Conservation (phyloP, 2,797 vertebrate genomes). For the Hozukius guyotensis region DNA sequence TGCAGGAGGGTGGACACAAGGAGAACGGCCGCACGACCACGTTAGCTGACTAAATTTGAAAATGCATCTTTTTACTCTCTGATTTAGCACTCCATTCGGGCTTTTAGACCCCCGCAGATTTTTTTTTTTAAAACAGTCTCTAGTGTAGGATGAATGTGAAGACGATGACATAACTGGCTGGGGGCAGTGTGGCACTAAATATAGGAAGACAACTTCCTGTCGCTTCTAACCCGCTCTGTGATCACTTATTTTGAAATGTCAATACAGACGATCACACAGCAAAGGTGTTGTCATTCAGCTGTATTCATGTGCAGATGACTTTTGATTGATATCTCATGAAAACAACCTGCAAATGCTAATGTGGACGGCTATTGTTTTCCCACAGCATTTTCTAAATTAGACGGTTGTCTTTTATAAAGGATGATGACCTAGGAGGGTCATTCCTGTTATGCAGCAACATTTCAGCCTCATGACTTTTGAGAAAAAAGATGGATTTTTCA, state of each 20-base stretch:
- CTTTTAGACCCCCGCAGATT: neutral
- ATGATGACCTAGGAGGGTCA: neutral
- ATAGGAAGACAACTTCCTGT: neutral
- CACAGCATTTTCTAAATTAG: neutral
- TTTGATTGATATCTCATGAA: neutral
- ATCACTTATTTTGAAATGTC: neutral
- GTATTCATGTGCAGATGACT: neutral
- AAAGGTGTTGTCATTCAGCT: neutral
- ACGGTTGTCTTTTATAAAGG: neutral
- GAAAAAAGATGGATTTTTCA: too few relatives aligned
- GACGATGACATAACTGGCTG: neutral
- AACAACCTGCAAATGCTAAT: neutral
- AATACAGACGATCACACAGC: neutral
- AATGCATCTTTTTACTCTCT: neutral
- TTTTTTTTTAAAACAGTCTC: neutral
- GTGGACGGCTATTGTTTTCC: neutral
- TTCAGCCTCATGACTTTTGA: too few relatives aligned
- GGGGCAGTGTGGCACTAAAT: neutral
- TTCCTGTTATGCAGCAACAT: too few relatives aligned
- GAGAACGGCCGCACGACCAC: neutral
- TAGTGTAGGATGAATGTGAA: neutral
- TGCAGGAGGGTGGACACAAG: neutral
- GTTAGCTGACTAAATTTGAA: neutral
- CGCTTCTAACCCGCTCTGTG: neutral
- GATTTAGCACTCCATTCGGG: neutral